Percentiles rank a stretch among this genome's conserved stretches.
These are phyloP conservation scores for Ormyrus nitidulus DNA, from an alignment of 2,888 invertebrate genomes.

Conservation along the genomic window DNA sequence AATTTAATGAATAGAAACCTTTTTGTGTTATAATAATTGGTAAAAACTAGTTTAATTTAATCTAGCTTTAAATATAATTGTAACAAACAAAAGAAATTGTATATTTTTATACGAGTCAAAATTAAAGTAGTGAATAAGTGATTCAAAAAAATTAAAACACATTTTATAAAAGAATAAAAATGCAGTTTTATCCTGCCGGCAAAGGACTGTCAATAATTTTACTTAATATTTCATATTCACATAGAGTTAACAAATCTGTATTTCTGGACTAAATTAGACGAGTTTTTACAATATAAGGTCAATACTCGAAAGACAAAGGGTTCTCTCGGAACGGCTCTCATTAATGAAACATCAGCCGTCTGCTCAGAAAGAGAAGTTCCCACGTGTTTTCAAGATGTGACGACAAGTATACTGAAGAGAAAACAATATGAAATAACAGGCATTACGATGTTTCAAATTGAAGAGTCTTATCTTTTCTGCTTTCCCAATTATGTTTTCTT, in stretches of 20 bases:
- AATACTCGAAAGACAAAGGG: slow-evolving; percentile 25
- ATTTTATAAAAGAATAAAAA: not conserved
- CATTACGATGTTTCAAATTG: not conserved
- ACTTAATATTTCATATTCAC: not conserved
- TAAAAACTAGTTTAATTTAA: slow-evolving; percentile 33
- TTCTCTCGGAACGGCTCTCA: slow-evolving; percentile 18
- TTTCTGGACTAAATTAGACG: slow-evolving; percentile 32
- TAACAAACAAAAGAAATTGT: not conserved
- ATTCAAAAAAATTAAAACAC: not conserved
- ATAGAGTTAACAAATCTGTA: not conserved
- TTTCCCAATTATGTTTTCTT: slow-evolving; percentile 7
- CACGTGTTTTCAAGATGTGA: not conserved
- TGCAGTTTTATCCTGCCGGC: not conserved
- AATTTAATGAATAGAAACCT: too few relatives aligned
- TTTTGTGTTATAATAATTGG: not conserved
- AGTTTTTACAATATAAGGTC: slow-evolving; percentile 15
- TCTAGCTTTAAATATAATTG: slow-evolving; percentile 7
- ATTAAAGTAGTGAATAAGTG: too few relatives aligned
- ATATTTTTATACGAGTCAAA: slow-evolving; percentile 9
- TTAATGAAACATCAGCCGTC: slow-evolving; percentile 30
- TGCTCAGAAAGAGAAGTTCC: slow-evolving; percentile 9
- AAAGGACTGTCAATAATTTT: too few relatives aligned
- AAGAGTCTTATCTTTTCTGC: not conserved
- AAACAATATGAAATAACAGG: not conserved
- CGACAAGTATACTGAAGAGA: not conserved